phyloP scores from a whole-genome alignment of 2,113 vertebrate species.

The Bos javanicus region DNA sequence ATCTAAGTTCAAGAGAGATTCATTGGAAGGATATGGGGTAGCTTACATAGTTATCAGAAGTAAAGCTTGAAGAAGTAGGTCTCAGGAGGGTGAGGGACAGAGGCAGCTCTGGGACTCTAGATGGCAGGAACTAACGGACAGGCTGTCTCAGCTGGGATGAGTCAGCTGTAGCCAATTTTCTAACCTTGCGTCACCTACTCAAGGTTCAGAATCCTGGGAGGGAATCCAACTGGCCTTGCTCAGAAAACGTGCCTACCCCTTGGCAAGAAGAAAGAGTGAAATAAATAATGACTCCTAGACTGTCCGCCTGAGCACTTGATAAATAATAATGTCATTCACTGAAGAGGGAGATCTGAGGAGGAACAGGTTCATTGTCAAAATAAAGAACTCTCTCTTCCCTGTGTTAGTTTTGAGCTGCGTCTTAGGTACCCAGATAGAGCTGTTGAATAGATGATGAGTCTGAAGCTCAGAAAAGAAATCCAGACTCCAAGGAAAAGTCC shows the following conservation, averaged over 20 bases:
- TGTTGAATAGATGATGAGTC: background rate
- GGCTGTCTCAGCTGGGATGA: background rate
- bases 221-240: background rate
- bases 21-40: background rate
- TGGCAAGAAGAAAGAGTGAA: slow-evolving; percentile 16
- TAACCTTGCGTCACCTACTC: background rate
- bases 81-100: background rate
- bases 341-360: background rate
- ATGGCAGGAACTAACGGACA: background rate
- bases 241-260: background rate
- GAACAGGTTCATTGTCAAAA: background rate
- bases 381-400: background rate
- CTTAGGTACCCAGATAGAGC: background rate
- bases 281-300: background rate
- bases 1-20: background rate
- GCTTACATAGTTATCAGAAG: background rate
- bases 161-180: background rate
- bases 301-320: background rate
- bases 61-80: background rate
- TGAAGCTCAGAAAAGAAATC: background rate
- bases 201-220: background rate
- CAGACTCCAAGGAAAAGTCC: background rate
- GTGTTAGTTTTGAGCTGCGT: background rate
- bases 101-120: background rate
- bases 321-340: background rate